phyloP scores from a whole-genome alignment of 2,797 vertebrate species.

The Limnodromus scolopaceus region DNA sequence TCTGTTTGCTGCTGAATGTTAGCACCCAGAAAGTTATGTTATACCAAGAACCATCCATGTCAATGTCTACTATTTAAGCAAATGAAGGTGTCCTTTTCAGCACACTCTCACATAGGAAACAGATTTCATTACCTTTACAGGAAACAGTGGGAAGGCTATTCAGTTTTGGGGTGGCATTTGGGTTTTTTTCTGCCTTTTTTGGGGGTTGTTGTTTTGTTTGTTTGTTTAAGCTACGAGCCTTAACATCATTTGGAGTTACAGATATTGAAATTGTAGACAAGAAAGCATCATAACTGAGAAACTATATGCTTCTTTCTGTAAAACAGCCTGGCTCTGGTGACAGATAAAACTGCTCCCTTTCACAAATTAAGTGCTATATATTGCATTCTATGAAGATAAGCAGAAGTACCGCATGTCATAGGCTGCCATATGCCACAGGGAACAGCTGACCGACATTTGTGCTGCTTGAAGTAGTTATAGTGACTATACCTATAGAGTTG shows the following conservation, averaged over 20 bases:
- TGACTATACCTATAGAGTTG: constrained; percentile 92
- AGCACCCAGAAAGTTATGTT: neutral
- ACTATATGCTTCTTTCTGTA: neutral
- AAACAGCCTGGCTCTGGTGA: neutral
- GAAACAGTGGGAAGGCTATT: neutral
- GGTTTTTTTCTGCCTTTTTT: neutral
- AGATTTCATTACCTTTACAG: neutral
- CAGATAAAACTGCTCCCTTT: neutral
- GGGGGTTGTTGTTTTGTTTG: neutral
- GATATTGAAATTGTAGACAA: neutral
- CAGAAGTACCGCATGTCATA: neutral
- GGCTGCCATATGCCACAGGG: neutral
- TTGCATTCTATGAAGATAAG: neutral
- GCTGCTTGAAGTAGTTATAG: neutral
- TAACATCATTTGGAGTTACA: neutral
- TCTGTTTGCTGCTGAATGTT: neutral
- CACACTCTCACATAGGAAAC: neutral
- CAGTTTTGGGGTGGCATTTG: neutral
- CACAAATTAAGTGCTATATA: neutral
- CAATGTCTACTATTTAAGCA: neutral
- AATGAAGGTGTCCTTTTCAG: neutral
- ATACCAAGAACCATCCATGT: neutral
- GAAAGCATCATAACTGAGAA: neutral
- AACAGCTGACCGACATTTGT: neutral
- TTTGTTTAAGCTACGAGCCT: neutral